Evolutionary conservation across 2,797 vertebrate species (phyloP).

Genomic region (Sitta carolinensis): DNA sequence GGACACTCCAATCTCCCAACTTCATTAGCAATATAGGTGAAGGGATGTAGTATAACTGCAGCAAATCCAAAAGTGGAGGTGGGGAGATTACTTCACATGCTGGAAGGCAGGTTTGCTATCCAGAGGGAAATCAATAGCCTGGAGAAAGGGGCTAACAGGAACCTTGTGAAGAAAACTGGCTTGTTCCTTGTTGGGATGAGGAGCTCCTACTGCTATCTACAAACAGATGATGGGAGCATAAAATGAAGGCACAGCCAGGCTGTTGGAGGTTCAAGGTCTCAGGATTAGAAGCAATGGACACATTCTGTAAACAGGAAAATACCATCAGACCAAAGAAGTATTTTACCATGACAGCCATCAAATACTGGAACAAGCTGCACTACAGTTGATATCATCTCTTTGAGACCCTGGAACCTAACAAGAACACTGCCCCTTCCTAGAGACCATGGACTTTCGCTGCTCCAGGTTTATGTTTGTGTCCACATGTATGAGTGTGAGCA

Average conservation of each 20-base stretch:
- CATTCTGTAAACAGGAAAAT: background rate
- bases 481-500: accelerated
- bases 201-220: background rate
- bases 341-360: background rate
- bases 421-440: background rate
- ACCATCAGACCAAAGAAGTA: accelerated
- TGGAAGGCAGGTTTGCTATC: background rate
- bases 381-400: background rate
- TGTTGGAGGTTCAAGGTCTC: background rate
- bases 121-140: background rate
- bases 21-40: background rate
- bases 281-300: background rate
- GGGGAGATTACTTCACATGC: background rate
- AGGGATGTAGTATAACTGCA: background rate
- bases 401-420: background rate
- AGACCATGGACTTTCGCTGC: background rate
- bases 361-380: background rate
- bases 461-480: accelerated
- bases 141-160: background rate
- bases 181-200: background rate
- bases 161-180: accelerated
- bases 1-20: background rate
- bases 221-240: background rate
- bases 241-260: background rate
- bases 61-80: background rate